Conservation (phyloP, 2,888 invertebrate genomes). For the Brachylomia viminalis region DNA sequence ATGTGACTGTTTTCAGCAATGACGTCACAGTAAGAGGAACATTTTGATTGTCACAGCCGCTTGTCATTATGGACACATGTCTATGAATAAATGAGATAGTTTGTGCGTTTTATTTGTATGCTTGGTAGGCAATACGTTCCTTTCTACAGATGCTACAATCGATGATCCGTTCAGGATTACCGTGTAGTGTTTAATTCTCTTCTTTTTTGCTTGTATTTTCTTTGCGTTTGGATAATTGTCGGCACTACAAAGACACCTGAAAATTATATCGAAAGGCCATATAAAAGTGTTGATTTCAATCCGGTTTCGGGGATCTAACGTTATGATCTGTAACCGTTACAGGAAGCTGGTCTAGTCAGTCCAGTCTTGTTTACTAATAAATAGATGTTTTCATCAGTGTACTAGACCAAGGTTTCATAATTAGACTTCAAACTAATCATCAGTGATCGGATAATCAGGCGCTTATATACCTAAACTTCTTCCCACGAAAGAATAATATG, state of each 20-base stretch:
- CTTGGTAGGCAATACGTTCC: background rate
- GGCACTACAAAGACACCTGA: background rate
- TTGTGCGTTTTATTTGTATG: constrained; percentile 17
- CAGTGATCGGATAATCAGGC: too few relatives aligned
- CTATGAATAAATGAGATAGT: constrained; percentile 15
- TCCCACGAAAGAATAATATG: too few relatives aligned
- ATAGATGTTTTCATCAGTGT: too few relatives aligned
- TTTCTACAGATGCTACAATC: background rate
- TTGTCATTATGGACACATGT: constrained; percentile 34
- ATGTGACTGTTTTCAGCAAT: constrained; percentile 30
- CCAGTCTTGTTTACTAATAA: background rate
- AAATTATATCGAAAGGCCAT: background rate
- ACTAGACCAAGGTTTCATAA: too few relatives aligned
- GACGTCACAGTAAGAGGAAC: constrained; percentile 42
- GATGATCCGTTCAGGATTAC: background rate
- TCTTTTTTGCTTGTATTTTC: background rate
- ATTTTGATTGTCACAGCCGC: constrained; percentile 27
- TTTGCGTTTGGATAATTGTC: background rate
- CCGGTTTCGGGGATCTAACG: background rate
- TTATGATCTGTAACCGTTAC: background rate
- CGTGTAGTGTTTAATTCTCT: background rate
- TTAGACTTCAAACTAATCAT: too few relatives aligned
- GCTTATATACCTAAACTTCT: too few relatives aligned
- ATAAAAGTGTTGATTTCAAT: background rate
- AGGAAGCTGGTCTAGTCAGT: background rate